Conservation (phyloP, 2,888 invertebrate species). For the Psylliodes chrysocephalus region DNA sequence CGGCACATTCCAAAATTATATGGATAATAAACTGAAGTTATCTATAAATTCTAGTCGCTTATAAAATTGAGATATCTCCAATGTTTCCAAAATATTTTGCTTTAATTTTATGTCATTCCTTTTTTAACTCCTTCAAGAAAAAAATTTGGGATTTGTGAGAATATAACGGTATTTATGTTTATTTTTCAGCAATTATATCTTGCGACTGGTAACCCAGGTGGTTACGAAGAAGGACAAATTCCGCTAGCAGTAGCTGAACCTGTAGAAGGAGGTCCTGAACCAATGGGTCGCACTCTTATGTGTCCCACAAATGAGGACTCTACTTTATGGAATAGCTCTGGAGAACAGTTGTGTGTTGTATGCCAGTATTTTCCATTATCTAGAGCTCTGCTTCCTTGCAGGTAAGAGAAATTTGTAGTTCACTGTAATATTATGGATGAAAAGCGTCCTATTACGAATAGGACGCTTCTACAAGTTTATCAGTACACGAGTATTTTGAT, state of each 20-base stretch:
- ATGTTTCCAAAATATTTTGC: too few relatives aligned
- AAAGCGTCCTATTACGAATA: too few relatives aligned
- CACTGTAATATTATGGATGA: too few relatives aligned
- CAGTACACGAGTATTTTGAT: too few relatives aligned
- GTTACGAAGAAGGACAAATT: slow-evolving; percentile 67
- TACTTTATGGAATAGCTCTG: slow-evolving; percentile 68
- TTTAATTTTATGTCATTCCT: too few relatives aligned
- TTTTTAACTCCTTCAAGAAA: too few relatives aligned
- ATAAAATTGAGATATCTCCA: too few relatives aligned
- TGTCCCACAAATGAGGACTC: slow-evolving; percentile 63
- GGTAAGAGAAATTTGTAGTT: slow-evolving; percentile 56
- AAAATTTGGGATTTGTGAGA: too few relatives aligned
- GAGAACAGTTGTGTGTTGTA: slow-evolving; percentile 80
- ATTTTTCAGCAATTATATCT: slow-evolving; percentile 77
- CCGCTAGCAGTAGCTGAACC: slow-evolving; percentile 69
- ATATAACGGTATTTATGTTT: slow-evolving; percentile 8
- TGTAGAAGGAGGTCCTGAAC: slow-evolving; percentile 61
- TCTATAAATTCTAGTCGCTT: too few relatives aligned
- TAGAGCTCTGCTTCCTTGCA: slow-evolving; percentile 83
- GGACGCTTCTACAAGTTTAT: too few relatives aligned
- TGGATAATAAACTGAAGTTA: too few relatives aligned
- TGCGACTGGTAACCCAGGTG: slow-evolving; percentile 74
- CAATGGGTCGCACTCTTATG: slow-evolving; percentile 58
- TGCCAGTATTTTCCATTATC: slow-evolving; percentile 83
- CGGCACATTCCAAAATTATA: too few relatives aligned